These are phyloP conservation scores for Andinoacara biseriatus DNA, from an alignment of 2,113 vertebrate species.

Conservation along the genomic window DNA sequence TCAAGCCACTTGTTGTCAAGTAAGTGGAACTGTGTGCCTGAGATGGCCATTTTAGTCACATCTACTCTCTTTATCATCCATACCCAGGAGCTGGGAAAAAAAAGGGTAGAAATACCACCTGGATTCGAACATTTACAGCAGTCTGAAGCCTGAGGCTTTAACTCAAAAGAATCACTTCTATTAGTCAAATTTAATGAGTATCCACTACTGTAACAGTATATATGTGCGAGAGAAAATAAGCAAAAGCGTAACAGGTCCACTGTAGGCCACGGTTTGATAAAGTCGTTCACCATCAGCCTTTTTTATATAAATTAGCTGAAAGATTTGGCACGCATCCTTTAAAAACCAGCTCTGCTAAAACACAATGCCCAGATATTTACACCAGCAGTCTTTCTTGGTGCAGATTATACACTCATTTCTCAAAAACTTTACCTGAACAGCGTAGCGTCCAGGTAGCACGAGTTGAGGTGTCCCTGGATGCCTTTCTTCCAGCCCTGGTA, in stretches of 20 bases:
- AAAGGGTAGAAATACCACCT: too few relatives aligned
- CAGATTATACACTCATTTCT: neutral
- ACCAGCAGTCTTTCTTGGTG: neutral
- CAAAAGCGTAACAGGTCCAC: neutral
- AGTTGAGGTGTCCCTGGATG: slow-evolving; percentile 88
- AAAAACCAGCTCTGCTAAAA: neutral
- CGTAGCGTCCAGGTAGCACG: slow-evolving; percentile 87
- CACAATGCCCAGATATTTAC: neutral
- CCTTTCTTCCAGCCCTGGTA: slow-evolving; percentile 85
- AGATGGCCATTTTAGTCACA: neutral
- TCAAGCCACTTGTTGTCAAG: neutral
- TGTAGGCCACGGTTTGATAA: neutral
- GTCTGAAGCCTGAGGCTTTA: neutral
- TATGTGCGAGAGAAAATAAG: too few relatives aligned
- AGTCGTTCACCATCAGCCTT: neutral
- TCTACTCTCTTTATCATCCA: neutral
- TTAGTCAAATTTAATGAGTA: neutral
- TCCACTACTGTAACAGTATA: neutral
- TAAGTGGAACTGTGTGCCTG: neutral
- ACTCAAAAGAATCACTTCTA: neutral
- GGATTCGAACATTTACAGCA: too few relatives aligned
- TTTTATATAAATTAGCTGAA: neutral
- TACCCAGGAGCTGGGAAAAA: neutral
- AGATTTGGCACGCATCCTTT: neutral
- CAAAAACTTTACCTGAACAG: slow-evolving; percentile 74